These are phyloP conservation scores for Rhagium mordax DNA, from an alignment of 2,888 invertebrate species.

Conservation along the genomic window DNA sequence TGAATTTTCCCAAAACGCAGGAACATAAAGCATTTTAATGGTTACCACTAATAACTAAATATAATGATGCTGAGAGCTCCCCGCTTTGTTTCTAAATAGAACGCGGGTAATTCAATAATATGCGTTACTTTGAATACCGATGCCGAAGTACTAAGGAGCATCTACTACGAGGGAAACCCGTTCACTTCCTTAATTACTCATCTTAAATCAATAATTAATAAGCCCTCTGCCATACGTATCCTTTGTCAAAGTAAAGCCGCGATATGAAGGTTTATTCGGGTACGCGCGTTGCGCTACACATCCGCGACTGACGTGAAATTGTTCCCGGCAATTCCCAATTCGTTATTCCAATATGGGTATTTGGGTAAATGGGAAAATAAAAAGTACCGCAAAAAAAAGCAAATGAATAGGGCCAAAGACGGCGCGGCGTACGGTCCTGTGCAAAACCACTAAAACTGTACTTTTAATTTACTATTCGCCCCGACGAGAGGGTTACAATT, in stretches of 20 bases:
- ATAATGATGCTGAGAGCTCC: constrained; percentile 25
- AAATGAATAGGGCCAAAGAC: no score
- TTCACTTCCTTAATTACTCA: constrained; percentile 22
- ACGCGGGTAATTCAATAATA: constrained; percentile 40
- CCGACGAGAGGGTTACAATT: constrained; percentile 1
- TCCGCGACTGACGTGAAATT: neutral
- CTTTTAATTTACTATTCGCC: neutral
- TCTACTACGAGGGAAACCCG: constrained; percentile 16
- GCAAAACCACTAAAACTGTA: neutral
- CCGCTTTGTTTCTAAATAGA: constrained; percentile 40
- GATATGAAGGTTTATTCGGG: neutral
- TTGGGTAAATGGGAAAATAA: no score
- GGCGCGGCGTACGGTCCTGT: no score
- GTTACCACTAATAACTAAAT: constrained; percentile 11
- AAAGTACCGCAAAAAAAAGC: no score
- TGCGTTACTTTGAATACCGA: constrained; percentile 36
- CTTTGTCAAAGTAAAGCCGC: neutral
- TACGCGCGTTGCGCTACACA: neutral
- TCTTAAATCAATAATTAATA: constrained; percentile 29
- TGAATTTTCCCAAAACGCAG: neutral
- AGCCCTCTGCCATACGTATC: constrained; percentile 5
- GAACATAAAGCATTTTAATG: neutral
- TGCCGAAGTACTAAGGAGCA: constrained; percentile 13
- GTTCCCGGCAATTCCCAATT: no score
- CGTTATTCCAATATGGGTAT: no score